Percentiles rank a stretch among this genome's conserved stretches.
phyloP scores from a whole-genome alignment of 1,140 invertebrate species.

The Drosophila kanapiae region DNA sequence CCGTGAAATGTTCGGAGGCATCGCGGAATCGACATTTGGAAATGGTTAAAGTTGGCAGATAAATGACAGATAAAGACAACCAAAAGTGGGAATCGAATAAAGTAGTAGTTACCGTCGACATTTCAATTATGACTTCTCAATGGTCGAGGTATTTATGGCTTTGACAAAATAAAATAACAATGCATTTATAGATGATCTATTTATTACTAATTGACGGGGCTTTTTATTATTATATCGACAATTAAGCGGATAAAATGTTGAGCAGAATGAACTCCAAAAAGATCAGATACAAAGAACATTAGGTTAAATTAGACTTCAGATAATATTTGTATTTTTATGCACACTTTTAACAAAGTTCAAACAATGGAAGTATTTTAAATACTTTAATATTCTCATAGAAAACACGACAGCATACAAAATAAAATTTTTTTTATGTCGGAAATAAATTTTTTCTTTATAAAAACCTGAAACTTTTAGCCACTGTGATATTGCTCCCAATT shows the following conservation, averaged over 20 bases:
- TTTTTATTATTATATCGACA: neutral
- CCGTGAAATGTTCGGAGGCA: constrained; percentile 25
- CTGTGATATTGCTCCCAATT: constrained; percentile 46
- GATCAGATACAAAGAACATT: too few relatives aligned
- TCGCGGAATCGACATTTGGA: constrained; percentile 5
- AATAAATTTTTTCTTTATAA: neutral
- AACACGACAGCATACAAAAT: neutral
- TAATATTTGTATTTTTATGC: too few relatives aligned
- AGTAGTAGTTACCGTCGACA: constrained; percentile 15
- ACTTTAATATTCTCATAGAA: neutral
- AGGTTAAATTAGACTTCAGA: too few relatives aligned
- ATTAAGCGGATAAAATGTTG: neutral
- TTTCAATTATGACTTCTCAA: constrained; percentile 17
- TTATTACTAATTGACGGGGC: neutral
- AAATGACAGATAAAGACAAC: constrained; percentile 43
- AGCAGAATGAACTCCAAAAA: too few relatives aligned
- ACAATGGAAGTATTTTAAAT: too few relatives aligned
- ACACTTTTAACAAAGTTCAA: neutral
- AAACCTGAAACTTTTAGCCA: constrained; percentile 2
- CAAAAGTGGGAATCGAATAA: constrained; percentile 21
- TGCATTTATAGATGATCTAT: neutral
- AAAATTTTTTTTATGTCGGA: neutral
- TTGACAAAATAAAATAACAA: constrained; percentile 1
- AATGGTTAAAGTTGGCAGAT: constrained; percentile 45
- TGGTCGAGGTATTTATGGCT: constrained; percentile 2